A percentile compares a stretch with the other conserved stretches of the same genome.
These are phyloP conservation scores for Dolichoris vasculosae DNA, from an alignment of 1,140 invertebrate species.

Conservation along the genomic window DNA sequence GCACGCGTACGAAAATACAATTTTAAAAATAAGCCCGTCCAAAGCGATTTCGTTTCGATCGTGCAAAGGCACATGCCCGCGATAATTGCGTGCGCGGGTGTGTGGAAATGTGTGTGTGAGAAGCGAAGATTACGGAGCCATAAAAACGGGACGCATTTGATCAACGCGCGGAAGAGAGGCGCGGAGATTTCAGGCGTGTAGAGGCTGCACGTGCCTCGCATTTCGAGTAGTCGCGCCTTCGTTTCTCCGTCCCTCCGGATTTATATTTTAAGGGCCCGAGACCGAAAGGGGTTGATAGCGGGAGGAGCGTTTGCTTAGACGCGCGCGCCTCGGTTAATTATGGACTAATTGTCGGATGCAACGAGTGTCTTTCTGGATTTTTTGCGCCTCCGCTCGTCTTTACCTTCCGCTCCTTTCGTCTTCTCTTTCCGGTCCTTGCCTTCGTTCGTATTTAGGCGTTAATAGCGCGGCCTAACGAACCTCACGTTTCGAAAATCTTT, in stretches of 20 bases:
- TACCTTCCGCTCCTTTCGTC: slow-evolving; percentile 4
- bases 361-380: slow-evolving; percentile 30
- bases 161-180: not conserved
- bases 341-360: slow-evolving; percentile 66
- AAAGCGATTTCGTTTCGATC: not conserved
- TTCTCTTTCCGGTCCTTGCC: slow-evolving; percentile 27
- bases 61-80: not conserved
- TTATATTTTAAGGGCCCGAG: slow-evolving; percentile 21
- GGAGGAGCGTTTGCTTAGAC: slow-evolving; percentile 47
- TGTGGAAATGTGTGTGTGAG: not conserved
- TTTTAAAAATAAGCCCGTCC: not conserved
- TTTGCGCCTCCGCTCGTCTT: slow-evolving; percentile 1
- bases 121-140: not conserved
- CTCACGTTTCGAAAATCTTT: slow-evolving; percentile 36
- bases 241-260: slow-evolving; percentile 50
- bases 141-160: slow-evolving; percentile 14
- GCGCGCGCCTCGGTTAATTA: slow-evolving; percentile 62
- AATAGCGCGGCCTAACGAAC: slow-evolving; percentile 19
- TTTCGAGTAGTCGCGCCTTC: slow-evolving; percentile 58
- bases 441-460: not conserved
- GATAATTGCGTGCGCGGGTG: not conserved
- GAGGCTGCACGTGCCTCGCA: slow-evolving; percentile 55
- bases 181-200: slow-evolving; percentile 34
- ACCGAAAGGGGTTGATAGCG: slow-evolving; percentile 63
- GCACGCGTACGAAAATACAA: not conserved